Base-by-base conservation (phyloP, 2,888 invertebrate genomes). In the Congeria kusceri region DNA sequence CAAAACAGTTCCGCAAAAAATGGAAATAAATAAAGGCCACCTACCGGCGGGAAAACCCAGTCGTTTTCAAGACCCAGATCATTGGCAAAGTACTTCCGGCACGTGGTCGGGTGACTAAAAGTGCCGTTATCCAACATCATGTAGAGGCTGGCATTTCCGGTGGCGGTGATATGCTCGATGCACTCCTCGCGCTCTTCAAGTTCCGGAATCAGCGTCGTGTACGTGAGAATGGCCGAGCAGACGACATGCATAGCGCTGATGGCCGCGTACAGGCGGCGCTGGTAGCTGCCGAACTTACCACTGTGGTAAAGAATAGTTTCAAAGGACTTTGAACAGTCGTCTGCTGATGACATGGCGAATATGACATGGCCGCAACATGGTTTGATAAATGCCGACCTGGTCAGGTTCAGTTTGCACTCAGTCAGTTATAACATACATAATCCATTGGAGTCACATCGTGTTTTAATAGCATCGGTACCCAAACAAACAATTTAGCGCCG, bases 281-380 rank as follows among this genome's bases (percentile, higher is more conserved):
- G 91, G 70, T 87, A 91, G 66, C 85, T 86, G 39, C 91, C 91
- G 62, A 90, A 88, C 27, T 86, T 86, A 7, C 89, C 87, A 63
- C 86, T 88, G 71, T 86, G 86, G 46, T 83, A 83, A 15, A 88
- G 75, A 66, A 91, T 87, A 53, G 67, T 83, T 66, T 91, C 91
- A 75, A 89, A 87, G 9, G 87, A 84, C 32, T 80, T 85, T 0
- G 91, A 87, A 69, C 89, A 88, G 18, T 82, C 84, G 76, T 90
- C 87, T 58, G 83, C 75, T 25, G 61, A 62, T 47, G 56, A 20
- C 76, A 76, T 76, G n/a, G 9, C 39, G 39, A 15, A 39, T 39
- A 15, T 39, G 39, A 39, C 39, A 39, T 39, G 39, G 11, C 39
- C 39, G 39, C 39, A 39, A 39, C 39, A 39, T 39, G 39, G 39